Evolutionary conservation across 1,140 invertebrate species (phyloP), one percentile per base, ranked within the genome.

Genomic region (Hyles vespertilio): DNA sequence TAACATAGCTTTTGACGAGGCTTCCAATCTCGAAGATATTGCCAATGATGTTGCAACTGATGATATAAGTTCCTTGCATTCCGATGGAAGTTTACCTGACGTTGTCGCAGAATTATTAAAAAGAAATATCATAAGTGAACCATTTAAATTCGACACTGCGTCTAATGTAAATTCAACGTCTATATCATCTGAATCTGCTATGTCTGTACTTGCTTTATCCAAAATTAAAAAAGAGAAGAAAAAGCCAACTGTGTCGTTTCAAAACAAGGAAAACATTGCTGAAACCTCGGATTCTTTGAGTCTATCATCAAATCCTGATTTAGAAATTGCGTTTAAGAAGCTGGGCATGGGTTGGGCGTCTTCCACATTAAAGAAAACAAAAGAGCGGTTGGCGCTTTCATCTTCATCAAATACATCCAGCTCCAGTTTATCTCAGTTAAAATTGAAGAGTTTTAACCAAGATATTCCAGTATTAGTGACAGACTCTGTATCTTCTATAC

Each of bases 311-410:
- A 87, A 87, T 70, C 83, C 83, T 48, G 90, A 91, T 58, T 81
- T 92, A 52, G 91, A 93, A 72, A 90, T 90, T 57, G 92, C 91
- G 48, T 89, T 92, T 43, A 91, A 90, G 70, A 92, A 90, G 67
- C 85, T 92, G 32, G 92, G 91, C 8, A 91, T 93, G 75, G 91
- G 89, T 3, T 94, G 93, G 93, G 92, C 92, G 4, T 90, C 92
- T 2, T 90, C 92, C 2, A 93, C 92, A 2, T 79, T 94, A 36
- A 92, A 92, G 59, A 94, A 93, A 79, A 94, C 92, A 6, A 90
- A 92, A 33, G 91, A 93, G 69, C 89, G 92, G 2, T 88, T 92
- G 58, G 92, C 92, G 36, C 72, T 93, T 11, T 92, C 92, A 9
- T 84, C 93, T 6, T 92, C 92, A 3, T 93, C 92, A 0, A 93